Evolutionary conservation across 2,888 invertebrate species (phyloP).

Genomic region (Dasysyrphus albostriatus): DNA sequence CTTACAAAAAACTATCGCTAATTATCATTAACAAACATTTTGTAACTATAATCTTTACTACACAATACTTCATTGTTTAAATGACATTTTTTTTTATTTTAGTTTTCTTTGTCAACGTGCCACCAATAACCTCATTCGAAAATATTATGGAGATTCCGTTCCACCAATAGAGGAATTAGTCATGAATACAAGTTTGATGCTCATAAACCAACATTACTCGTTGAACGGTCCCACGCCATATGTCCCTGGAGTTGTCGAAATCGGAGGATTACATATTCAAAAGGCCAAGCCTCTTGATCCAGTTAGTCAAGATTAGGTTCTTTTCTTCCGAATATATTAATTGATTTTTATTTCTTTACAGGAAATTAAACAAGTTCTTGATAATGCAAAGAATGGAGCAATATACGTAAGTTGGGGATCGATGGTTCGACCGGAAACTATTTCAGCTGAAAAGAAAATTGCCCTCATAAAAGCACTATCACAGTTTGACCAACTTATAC

Average conservation of each 20-base stretch:
- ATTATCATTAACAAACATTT: too few relatives aligned
- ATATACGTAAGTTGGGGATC: conserved; percentile 89
- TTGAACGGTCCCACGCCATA: conserved; percentile 84
- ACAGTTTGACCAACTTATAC: conserved; percentile 85
- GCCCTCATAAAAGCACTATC: conserved; percentile 85
- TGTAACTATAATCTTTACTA: too few relatives aligned
- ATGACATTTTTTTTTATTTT: not conserved
- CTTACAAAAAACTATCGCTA: too few relatives aligned
- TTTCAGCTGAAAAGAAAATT: conserved; percentile 85
- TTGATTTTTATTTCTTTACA: conserved; percentile 79
- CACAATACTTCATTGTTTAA: too few relatives aligned
- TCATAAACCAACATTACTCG: conserved; percentile 85
- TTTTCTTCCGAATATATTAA: not conserved
- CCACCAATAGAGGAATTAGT: conserved; percentile 84
- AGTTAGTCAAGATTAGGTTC: conserved; percentile 74
- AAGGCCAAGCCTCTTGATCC: conserved; percentile 78
- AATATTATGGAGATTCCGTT: conserved; percentile 83
- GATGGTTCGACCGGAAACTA: conserved; percentile 86
- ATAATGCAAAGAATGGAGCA: conserved; percentile 85
- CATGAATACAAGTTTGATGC: conserved; percentile 80
- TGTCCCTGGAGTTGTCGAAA: conserved; percentile 84
- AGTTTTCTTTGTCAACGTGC: conserved; percentile 80
- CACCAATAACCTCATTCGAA: conserved; percentile 82
- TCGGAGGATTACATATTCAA: conserved; percentile 85
- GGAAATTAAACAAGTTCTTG: conserved; percentile 84